Conservation (phyloP, 2,113 vertebrate species). For the Cynocephalus volans region DNA sequence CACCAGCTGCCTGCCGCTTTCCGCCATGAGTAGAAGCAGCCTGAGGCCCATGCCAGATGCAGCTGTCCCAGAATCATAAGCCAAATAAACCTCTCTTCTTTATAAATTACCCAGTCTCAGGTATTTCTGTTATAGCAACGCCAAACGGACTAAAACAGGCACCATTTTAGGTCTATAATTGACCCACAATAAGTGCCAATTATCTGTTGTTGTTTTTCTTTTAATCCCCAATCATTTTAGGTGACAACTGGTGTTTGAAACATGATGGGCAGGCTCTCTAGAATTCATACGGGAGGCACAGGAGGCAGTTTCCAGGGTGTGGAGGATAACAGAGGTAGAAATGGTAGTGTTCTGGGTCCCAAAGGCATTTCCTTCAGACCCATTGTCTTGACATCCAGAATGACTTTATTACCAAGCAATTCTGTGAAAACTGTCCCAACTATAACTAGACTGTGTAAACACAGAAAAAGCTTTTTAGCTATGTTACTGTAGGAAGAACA, state of each 20-base stretch:
- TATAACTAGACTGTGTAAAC: background rate
- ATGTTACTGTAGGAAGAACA: background rate
- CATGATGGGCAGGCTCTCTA: background rate
- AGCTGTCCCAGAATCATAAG: too few relatives aligned
- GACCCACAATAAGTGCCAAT: background rate
- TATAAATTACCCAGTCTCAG: too few relatives aligned
- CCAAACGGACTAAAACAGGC: background rate
- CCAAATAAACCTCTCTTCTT: too few relatives aligned
- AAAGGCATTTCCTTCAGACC: background rate
- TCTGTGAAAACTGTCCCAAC: background rate
- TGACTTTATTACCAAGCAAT: background rate
- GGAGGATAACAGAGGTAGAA: background rate
- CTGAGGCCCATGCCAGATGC: too few relatives aligned
- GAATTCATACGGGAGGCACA: background rate
- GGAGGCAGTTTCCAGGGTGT: background rate
- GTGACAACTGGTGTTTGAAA: background rate
- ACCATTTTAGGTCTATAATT: background rate
- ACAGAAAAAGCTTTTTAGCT: background rate
- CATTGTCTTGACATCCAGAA: background rate
- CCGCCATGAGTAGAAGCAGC: too few relatives aligned
- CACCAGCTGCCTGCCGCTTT: too few relatives aligned
- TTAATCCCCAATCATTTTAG: background rate
- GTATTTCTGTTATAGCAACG: too few relatives aligned
- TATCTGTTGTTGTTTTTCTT: slow-evolving; percentile 1
- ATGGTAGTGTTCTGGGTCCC: background rate